A percentile compares a stretch with the other conserved stretches of the same genome.
These are phyloP conservation scores for Drosophila yakuba DNA, from an alignment of 1,140 invertebrate genomes.

Conservation along the genomic window DNA sequence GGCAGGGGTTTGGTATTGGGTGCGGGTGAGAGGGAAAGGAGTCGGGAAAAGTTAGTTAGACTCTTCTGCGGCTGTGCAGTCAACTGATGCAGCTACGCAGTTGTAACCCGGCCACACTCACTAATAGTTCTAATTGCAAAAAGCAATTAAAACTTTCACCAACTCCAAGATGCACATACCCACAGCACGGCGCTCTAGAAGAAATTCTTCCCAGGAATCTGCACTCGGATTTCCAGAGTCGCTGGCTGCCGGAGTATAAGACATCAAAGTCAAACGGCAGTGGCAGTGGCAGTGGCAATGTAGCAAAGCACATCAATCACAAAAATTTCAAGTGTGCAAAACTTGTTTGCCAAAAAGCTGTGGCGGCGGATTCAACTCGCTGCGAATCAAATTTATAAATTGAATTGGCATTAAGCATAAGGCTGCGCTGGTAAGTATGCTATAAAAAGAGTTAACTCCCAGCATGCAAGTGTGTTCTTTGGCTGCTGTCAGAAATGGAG, in stretches of 20 bases:
- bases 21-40: neutral
- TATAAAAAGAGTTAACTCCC: constrained; percentile 56
- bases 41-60: constrained; percentile 13
- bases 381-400: constrained; percentile 70
- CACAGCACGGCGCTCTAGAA: constrained; percentile 15
- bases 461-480: constrained; percentile 8
- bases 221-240: constrained; percentile 33
- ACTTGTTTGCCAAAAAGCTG: constrained; percentile 73
- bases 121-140: constrained; percentile 84
- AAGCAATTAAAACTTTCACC: constrained; percentile 82
- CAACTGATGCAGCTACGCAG: constrained; percentile 71
- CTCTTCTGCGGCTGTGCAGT: constrained; percentile 69
- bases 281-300: constrained; percentile 30
- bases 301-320: constrained; percentile 81
- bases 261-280: constrained; percentile 78
- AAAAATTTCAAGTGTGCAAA: constrained; percentile 82
- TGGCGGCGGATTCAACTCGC: constrained; percentile 5
- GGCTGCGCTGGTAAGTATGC: constrained; percentile 68
- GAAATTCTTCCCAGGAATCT: constrained; percentile 37
- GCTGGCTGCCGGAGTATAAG: constrained; percentile 44
- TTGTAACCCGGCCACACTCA: constrained; percentile 75
- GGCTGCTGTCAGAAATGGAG: constrained; percentile 38
- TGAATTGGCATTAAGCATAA: constrained; percentile 81
- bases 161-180: constrained; percentile 71
- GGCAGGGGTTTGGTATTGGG: neutral